Evolutionary conservation across 2,888 invertebrate species (phyloP).

Genomic region (Linnaemya tessellans): DNA sequence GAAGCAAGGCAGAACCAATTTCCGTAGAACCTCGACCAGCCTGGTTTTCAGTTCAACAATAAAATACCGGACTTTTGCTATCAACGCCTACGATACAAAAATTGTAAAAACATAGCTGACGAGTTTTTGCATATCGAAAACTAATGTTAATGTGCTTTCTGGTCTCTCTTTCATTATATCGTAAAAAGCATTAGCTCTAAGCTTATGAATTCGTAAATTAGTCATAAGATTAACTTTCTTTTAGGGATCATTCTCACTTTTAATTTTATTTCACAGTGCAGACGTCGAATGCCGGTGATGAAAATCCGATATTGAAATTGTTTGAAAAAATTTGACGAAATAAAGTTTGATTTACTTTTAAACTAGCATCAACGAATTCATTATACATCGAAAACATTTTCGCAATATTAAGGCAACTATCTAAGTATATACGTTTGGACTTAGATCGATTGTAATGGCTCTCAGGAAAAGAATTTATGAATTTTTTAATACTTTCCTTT

Average conservation of each 20-base stretch:
- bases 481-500: too few species aligned
- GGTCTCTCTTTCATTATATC: slow-evolving; percentile 23
- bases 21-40: neutral
- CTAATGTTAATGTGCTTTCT: slow-evolving; percentile 16
- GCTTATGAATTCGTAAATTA: slow-evolving; percentile 35
- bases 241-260: slow-evolving; percentile 12
- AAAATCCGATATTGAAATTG: too few species aligned
- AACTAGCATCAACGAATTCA: too few species aligned
- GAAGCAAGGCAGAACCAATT: neutral
- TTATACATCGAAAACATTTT: too few species aligned
- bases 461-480: too few species aligned
- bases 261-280: slow-evolving; percentile 17
- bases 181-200: slow-evolving; percentile 28
- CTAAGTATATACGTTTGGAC: too few species aligned
- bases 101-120: slow-evolving; percentile 20
- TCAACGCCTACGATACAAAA: slow-evolving; percentile 40
- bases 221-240: slow-evolving; percentile 32
- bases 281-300: too few species aligned
- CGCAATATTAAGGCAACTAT: too few species aligned
- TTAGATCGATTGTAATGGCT: too few species aligned
- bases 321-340: too few species aligned
- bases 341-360: too few species aligned
- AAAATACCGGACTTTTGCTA: slow-evolving; percentile 13
- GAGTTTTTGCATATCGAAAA: slow-evolving; percentile 25
- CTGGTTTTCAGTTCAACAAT: slow-evolving; percentile 18